Evolutionary conservation across 2,888 invertebrate genomes (phyloP).

Genomic region (Lomographa bimaculata): DNA sequence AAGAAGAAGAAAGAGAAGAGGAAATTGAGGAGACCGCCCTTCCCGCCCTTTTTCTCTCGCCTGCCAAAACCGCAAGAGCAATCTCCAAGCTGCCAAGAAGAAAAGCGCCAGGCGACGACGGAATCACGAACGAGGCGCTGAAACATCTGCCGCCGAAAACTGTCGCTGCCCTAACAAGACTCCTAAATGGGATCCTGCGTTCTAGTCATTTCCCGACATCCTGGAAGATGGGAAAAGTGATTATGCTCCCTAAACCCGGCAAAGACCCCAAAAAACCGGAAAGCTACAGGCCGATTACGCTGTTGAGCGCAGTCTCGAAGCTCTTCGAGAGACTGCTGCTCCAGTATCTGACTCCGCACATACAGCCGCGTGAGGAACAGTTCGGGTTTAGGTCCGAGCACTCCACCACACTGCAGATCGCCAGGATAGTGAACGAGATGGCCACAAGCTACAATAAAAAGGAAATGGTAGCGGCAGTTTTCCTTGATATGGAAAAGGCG

Average conservation of each 20-base stretch:
- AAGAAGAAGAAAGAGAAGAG: no score
- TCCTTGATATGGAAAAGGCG: constrained; percentile 34
- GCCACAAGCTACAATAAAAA: constrained; percentile 25
- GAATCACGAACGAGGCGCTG: no score
- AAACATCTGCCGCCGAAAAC: no score
- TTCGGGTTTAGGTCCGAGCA: not conserved
- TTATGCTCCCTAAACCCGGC: constrained; percentile 1
- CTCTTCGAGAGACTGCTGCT: not conserved
- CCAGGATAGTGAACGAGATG: constrained; percentile 9
- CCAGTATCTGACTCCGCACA: not conserved
- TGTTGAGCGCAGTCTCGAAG: not conserved
- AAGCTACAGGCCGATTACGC: not conserved
- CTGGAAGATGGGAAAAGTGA: not conserved
- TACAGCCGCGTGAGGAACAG: not conserved
- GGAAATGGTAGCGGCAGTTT: constrained; percentile 26
- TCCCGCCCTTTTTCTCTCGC: no score
- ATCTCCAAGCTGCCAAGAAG: no score
- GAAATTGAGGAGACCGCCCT: no score
- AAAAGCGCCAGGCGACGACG: no score
- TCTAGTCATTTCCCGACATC: not conserved
- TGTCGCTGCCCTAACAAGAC: not conserved
- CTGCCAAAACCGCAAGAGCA: no score
- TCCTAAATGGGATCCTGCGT: not conserved
- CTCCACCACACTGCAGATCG: not conserved
- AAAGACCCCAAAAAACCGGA: not conserved